Evolutionary conservation across 2,888 invertebrate genomes (phyloP), one percentile per base, ranked within the genome.

Genomic region (Ceraclea dissimilis): DNA sequence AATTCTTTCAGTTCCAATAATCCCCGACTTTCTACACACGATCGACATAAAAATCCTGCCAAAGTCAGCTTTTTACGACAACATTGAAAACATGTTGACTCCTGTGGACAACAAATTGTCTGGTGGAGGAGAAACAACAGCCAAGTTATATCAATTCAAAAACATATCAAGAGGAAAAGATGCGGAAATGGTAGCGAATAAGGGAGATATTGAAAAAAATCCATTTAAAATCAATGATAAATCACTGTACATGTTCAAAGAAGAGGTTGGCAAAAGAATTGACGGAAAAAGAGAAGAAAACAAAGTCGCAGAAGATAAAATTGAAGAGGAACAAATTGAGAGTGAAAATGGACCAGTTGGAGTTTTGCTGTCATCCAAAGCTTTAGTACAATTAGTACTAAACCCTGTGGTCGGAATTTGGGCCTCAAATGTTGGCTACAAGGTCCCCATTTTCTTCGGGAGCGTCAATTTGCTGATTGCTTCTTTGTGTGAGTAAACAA

Each of bases 381-480:
- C 91, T 19, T 72, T 91, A 59, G 84, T 90, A 2, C 91, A 92
- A 70, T 76, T 92, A 53, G 72, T 86, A 57, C 79, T 84, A 65
- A 91, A 90, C 68, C 89, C 90, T 1, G 72, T 87, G 43, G 81
- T 90, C 43, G 90, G 90, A 26, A 80, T 80, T 60, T 69, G 88
- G 49, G 85, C 85, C 2, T 78, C 75, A 51, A 79, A 78, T 64
- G 69, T 82, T 57, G 88, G 89, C 20, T 87, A 85, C 69, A 78
- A 82, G 50, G 69, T 83, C 49, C 86, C 87, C 1, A 73, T 89
- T 60, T 77, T 88, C 50, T 68, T 83, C 51, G 90, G 89, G 50
- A 84, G 84, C 58, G 73, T 84, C 57, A 81, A 82, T 65, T 78
- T 89, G 62, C 71, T 88, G 20, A 63, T 86, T 11, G 84, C 87